Evolutionary conservation across 2,113 vertebrate species (phyloP).

Genomic region (Odontophorus gujanensis): DNA sequence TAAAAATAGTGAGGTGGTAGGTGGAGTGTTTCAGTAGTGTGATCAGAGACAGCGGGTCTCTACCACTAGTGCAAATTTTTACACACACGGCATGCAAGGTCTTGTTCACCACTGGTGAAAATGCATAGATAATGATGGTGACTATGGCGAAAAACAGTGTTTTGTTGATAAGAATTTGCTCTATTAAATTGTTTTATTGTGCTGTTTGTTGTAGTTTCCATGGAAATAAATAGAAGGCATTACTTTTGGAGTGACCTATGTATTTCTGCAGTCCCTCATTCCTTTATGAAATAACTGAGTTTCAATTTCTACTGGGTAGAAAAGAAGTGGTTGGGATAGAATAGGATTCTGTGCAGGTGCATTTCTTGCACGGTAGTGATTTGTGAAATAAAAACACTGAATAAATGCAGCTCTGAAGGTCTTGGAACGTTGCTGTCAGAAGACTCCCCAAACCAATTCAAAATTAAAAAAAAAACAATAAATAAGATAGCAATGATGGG

Average conservation of each 20-base stretch:
- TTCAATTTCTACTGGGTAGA: not conserved
- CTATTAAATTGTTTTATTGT: too few relatives aligned
- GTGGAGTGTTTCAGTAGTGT: not conserved
- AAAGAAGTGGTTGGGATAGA: not conserved
- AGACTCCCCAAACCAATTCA: not conserved
- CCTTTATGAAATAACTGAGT: not conserved
- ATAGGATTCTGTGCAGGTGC: not conserved
- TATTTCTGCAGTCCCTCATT: not conserved
- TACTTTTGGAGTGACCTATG: not conserved
- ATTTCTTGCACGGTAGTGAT: not conserved
- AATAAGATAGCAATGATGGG: not conserved
- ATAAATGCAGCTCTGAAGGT: not conserved
- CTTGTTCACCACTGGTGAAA: not conserved
- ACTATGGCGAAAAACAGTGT: too few relatives aligned
- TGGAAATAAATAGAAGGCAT: too few relatives aligned
- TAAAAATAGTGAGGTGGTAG: not conserved
- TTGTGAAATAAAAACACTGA: not conserved
- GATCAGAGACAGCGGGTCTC: not conserved
- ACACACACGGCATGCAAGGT: too few relatives aligned
- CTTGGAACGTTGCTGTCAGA: not conserved
- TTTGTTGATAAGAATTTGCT: not conserved
- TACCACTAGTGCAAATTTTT: not conserved
- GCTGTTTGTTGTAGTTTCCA: too few relatives aligned
- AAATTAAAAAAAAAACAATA: not conserved
- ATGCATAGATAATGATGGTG: not conserved